A percentile compares a stretch with the other conserved stretches of the same genome.
These are phyloP conservation scores for Leptonema lineaticorne DNA, from an alignment of 1,140 invertebrate species.

Conservation along the genomic window DNA sequence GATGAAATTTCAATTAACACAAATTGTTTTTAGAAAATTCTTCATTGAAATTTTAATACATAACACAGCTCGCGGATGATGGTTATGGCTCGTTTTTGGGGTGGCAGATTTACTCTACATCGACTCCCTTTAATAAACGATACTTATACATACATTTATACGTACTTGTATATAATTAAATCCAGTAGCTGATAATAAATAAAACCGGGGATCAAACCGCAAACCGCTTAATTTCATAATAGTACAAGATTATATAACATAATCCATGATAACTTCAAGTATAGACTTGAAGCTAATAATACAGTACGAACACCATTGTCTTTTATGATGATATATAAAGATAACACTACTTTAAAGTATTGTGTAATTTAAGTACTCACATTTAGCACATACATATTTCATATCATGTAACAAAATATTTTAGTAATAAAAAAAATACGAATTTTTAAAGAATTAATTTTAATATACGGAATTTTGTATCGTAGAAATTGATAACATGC, in stretches of 20 bases:
- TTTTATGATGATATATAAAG: not conserved
- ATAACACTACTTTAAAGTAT: not conserved
- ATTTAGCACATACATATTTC: no score
- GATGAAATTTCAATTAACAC: not conserved
- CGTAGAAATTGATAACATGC: no score
- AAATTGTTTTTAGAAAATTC: not conserved
- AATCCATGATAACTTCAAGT: not conserved
- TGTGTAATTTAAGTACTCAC: not conserved
- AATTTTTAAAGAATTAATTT: no score
- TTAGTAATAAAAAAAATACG: no score
- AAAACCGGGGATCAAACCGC: slow-evolving; percentile 2
- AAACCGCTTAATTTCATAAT: slow-evolving; percentile 18
- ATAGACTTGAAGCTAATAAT: not conserved
- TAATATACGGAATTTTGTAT: no score
- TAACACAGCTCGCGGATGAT: not conserved
- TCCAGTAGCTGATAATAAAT: slow-evolving; percentile 10
- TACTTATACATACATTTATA: no score
- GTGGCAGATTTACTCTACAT: no score
- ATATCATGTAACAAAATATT: no score
- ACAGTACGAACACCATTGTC: not conserved
- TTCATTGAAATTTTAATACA: not conserved
- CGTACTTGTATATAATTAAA: slow-evolving; percentile 1
- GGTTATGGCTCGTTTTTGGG: not conserved
- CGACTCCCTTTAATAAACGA: no score
- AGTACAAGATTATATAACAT: slow-evolving; percentile 8